Evolutionary conservation across 2,113 vertebrate genomes (phyloP).

Genomic region (Osmerus mordax): DNA sequence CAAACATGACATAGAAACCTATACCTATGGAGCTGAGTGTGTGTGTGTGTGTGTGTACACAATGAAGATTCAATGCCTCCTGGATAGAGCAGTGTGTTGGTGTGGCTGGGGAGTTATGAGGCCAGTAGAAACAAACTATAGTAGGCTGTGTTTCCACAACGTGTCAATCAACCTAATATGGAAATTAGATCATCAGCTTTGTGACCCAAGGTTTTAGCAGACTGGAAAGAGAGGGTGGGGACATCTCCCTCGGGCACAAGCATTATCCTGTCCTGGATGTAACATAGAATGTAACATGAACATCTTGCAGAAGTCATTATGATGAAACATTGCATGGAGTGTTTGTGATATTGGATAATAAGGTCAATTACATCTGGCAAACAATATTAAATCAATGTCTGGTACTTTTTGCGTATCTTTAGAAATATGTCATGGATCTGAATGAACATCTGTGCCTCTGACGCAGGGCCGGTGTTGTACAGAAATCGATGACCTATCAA

Average conservation of each 20-base stretch:
- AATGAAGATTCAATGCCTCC: neutral
- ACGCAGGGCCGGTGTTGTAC: no score
- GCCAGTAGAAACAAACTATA: no score
- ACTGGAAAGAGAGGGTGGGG: conserved; percentile 8
- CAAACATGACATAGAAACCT: conserved; percentile 52
- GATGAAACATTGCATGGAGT: neutral
- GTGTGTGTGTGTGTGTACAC: neutral
- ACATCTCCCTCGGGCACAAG: neutral
- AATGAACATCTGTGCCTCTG: no score
- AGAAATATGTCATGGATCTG: no score
- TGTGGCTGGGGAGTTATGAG: no score
- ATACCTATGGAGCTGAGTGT: neutral
- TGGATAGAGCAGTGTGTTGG: no score
- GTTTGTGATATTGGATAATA: neutral
- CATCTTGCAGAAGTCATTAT: conserved; percentile 2
- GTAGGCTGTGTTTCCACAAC: conserved; percentile 6
- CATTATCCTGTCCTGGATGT: conserved; percentile 9
- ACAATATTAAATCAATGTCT: no score
- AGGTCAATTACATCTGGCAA: neutral
- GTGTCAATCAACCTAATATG: conserved; percentile 36
- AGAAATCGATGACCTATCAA: no score
- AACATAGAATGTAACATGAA: neutral
- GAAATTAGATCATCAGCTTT: conserved; percentile 48
- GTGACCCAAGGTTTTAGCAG: conserved; percentile 16
- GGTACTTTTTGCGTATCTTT: no score